Percentiles rank a stretch among this genome's conserved stretches.
Evolutionary conservation across 2,113 vertebrate species (phyloP).

Genomic region (Nansenia antarctica): DNA sequence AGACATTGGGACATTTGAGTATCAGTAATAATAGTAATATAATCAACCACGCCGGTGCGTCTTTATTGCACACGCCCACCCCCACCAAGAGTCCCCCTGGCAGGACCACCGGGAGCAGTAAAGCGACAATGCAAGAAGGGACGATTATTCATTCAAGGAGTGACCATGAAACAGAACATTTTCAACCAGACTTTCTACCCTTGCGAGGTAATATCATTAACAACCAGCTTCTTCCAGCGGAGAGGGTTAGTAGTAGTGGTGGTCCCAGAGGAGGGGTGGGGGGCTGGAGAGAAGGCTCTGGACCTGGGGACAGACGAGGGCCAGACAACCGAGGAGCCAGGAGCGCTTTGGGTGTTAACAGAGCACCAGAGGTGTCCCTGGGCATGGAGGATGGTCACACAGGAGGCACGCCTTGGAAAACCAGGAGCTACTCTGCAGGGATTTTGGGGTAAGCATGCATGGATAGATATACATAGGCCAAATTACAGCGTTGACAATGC

Average conservation of each 20-base stretch:
- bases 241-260: conserved; percentile 17
- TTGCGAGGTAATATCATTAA: conserved; percentile 69
- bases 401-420: conserved; percentile 78
- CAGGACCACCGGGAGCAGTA: neutral
- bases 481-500: too few species aligned
- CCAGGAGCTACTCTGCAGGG: conserved; percentile 75
- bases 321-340: conserved; percentile 81
- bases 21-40: neutral
- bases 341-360: conserved; percentile 80
- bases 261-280: conserved; percentile 19
- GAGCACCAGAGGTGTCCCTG: conserved; percentile 44
- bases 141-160: conserved; percentile 26
- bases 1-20: neutral
- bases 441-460: conserved; percentile 72
- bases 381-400: conserved; percentile 53
- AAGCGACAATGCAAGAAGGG: conserved; percentile 35
- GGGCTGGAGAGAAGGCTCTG: conserved; percentile 35
- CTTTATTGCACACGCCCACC: neutral
- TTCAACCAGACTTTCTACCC: conserved; percentile 75
- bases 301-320: conserved; percentile 75
- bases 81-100: neutral
- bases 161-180: conserved; percentile 22
- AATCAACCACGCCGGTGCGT: neutral
- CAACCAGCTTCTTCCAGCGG: conserved; percentile 61
- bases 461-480: too few species aligned